Evolutionary conservation across 2,888 invertebrate genomes (phyloP).

Genomic region (Opisthograptis luteolata): DNA sequence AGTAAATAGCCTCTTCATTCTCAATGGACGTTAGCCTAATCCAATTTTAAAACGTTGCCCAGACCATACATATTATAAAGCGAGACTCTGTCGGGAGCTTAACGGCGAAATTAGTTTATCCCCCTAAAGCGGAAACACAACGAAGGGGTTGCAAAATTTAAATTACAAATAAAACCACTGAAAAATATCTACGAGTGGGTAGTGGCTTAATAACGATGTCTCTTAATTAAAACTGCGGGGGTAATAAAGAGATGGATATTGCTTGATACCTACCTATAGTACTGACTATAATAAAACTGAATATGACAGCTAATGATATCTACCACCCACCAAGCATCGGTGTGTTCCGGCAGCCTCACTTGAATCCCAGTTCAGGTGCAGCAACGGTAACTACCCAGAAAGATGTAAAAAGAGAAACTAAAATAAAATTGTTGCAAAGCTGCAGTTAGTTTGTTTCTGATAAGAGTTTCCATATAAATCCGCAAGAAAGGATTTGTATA

Average conservation of each 20-base stretch:
- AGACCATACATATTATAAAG: constrained; percentile 68
- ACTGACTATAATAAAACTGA: neutral
- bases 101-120: constrained; percentile 84
- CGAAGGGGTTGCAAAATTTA: constrained; percentile 82
- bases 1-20: constrained; percentile 47
- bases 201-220: constrained; percentile 81
- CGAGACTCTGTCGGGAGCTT: constrained; percentile 78
- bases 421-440: too few relatives aligned
- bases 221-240: constrained; percentile 83
- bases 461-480: too few relatives aligned
- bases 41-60: constrained; percentile 76
- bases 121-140: constrained; percentile 74
- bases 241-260: constrained; percentile 71
- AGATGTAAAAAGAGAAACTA: too few relatives aligned
- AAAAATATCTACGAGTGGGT: constrained; percentile 82
- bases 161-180: constrained; percentile 84
- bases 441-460: too few relatives aligned
- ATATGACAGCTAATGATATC: too few relatives aligned
- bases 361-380: too few relatives aligned
- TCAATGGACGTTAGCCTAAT: constrained; percentile 61
- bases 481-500: too few relatives aligned
- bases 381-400: too few relatives aligned
- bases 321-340: too few relatives aligned
- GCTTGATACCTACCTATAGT: neutral
- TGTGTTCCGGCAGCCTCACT: too few relatives aligned